Percentiles rank a stretch among this genome's conserved stretches.
These are phyloP conservation scores for Bryconaethiops microstoma DNA, from an alignment of 2,797 vertebrate species.

Conservation along the genomic window DNA sequence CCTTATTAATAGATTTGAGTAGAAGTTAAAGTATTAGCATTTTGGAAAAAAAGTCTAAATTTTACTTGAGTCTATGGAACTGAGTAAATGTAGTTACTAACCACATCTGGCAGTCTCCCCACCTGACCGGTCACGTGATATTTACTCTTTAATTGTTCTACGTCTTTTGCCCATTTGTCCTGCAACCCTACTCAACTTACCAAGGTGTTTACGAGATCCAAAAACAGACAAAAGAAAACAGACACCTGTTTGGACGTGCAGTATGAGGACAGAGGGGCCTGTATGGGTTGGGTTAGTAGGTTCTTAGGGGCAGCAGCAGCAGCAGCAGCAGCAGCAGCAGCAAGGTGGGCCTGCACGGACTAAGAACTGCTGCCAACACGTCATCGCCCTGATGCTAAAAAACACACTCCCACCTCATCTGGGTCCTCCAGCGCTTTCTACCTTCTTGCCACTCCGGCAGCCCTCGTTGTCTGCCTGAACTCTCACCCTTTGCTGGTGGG, in stretches of 20 bases:
- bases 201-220: background rate
- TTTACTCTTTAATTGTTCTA: too few relatives aligned
- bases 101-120: too few relatives aligned
- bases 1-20: background rate
- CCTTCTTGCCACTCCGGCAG: conserved; percentile 78
- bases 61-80: background rate
- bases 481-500: conserved; percentile 82
- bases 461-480: conserved; percentile 84
- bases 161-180: too few relatives aligned
- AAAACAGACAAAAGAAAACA: background rate
- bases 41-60: background rate
- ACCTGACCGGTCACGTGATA: too few relatives aligned
- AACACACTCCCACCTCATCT: conserved; percentile 69
- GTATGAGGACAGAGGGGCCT: background rate
- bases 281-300: background rate
- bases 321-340: conserved; percentile 7
- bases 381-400: conserved; percentile 56
- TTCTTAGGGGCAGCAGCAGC: background rate
- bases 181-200: too few relatives aligned
- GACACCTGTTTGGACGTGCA: conserved; percentile 49
- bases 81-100: background rate
- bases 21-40: background rate
- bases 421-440: conserved; percentile 80
- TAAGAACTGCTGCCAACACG: conserved; percentile 51
- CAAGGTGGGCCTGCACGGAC: conserved; percentile 28